These are phyloP conservation scores for Heliconius congener DNA, from an alignment of 1,140 invertebrate species.

Conservation along the genomic window DNA sequence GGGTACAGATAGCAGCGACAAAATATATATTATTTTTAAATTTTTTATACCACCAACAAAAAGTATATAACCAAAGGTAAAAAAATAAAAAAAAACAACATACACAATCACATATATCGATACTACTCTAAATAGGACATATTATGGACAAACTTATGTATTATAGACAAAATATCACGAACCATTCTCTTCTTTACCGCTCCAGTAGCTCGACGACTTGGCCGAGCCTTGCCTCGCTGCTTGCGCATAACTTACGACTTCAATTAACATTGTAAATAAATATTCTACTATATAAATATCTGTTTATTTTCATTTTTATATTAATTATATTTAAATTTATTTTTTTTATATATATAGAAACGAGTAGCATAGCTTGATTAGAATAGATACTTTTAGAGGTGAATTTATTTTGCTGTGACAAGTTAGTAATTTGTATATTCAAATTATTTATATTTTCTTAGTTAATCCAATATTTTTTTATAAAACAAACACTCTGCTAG, in stretches of 20 bases:
- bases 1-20: background rate
- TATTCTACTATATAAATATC: background rate
- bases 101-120: constrained; percentile 69
- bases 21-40: background rate
- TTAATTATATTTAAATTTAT: too few species aligned
- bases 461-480: background rate
- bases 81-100: constrained; percentile 39
- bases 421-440: too few species aligned
- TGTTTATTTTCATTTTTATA: too few species aligned
- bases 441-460: background rate
- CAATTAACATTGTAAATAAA: constrained; percentile 36
- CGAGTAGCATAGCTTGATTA: too few species aligned
- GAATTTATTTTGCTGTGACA: too few species aligned
- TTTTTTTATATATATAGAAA: too few species aligned
- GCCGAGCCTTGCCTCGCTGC: constrained; percentile 76
- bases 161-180: constrained; percentile 59
- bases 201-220: constrained; percentile 75
- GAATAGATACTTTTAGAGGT: too few species aligned
- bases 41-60: constrained; percentile 48
- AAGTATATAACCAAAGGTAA: constrained; percentile 36
- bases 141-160: constrained; percentile 46
- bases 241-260: constrained; percentile 72
- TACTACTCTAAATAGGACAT: constrained; percentile 60
- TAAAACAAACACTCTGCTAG: background rate
- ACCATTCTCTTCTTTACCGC: constrained; percentile 77